Evolutionary conservation across 2,113 vertebrate species (phyloP).

Genomic region (Turdus rufiventris): DNA sequence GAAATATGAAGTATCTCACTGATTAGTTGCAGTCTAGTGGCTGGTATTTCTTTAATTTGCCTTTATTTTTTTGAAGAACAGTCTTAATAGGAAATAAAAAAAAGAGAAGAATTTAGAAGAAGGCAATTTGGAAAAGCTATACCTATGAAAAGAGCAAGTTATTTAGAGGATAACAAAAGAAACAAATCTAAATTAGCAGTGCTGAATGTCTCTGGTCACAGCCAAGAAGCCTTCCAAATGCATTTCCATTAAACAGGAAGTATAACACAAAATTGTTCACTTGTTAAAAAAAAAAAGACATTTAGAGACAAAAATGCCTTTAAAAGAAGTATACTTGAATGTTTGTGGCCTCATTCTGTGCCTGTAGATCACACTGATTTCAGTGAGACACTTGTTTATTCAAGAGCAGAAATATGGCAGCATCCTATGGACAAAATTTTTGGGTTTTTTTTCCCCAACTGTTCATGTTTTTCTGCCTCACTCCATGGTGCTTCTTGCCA

Average conservation of each 20-base stretch:
- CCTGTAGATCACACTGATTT: not conserved
- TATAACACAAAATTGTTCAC: not conserved
- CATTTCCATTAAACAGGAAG: not conserved
- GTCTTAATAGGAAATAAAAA: not conserved
- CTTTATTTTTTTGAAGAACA: not conserved
- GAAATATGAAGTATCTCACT: not conserved
- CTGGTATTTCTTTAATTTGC: not conserved
- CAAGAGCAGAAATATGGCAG: not conserved
- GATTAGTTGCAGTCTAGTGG: not conserved
- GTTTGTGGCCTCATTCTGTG: not conserved
- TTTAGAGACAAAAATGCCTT: not conserved
- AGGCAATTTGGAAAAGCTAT: not conserved
- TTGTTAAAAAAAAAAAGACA: not conserved
- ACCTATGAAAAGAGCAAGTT: not conserved
- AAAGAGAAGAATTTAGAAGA: not conserved
- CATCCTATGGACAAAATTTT: not conserved
- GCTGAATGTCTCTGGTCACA: not conserved
- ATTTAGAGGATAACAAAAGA: slow-evolving; percentile 17
- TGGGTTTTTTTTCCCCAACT: not conserved
- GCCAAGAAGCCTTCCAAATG: not conserved
- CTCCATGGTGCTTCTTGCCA: not conserved
- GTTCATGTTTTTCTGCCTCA: not conserved
- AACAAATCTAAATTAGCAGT: not conserved
- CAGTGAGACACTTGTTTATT: not conserved
- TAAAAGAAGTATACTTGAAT: not conserved